A percentile compares a stretch with the other conserved stretches of the same genome.
Conservation (phyloP, 2,888 invertebrate species). For the Drosophila incognita region DNA sequence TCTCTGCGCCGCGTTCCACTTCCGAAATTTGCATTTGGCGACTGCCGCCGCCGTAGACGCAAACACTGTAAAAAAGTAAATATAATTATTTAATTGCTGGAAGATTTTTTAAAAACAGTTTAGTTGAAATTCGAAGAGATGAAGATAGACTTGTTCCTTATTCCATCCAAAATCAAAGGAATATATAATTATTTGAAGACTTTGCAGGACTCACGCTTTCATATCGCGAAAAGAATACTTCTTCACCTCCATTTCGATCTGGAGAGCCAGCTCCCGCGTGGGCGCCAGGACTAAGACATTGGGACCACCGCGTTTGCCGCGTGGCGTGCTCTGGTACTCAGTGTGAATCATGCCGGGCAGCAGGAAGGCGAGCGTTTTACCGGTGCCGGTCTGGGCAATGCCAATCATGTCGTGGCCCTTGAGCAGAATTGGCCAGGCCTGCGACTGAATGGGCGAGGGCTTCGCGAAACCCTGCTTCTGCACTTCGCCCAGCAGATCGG, state of each 20-base stretch:
- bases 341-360: constrained; percentile 97
- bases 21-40: constrained; percentile 91
- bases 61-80: constrained; percentile 87
- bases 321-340: constrained; percentile 92
- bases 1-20: constrained; percentile 93
- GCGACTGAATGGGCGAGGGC: constrained; percentile 96
- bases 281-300: constrained; percentile 96
- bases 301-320: constrained; percentile 91
- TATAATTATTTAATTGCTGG: background rate
- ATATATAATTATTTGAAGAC: background rate
- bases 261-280: constrained; percentile 95
- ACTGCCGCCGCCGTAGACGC: constrained; percentile 96
- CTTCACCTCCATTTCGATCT: constrained; percentile 95
- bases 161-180: background rate
- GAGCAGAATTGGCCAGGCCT: constrained; percentile 97
- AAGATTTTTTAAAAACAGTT: background rate
- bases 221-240: constrained; percentile 96
- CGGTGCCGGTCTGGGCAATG: constrained; percentile 97
- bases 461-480: constrained; percentile 91
- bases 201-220: constrained; percentile 87
- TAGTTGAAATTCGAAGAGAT: background rate
- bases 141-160: background rate
- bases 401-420: constrained; percentile 97
- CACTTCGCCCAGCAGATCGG: constrained; percentile 93
- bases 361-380: constrained; percentile 97